These are phyloP conservation scores for Aphelenchoides fujianensis DNA, from an alignment of 1,140 invertebrate species.

Conservation along the genomic window DNA sequence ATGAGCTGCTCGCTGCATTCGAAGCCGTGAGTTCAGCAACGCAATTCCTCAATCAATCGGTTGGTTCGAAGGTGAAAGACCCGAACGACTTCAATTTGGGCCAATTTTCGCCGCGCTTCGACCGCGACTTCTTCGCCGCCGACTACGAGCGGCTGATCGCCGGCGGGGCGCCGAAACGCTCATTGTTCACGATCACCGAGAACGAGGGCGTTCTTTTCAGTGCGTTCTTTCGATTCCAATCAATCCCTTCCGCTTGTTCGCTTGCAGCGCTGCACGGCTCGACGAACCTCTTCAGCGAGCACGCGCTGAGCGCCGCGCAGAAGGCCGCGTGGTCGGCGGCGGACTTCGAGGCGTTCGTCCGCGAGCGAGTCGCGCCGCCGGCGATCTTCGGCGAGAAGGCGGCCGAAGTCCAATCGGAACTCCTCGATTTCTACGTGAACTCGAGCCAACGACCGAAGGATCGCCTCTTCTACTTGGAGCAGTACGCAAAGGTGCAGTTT, in stretches of 20 bases:
- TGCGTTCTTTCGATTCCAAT: constrained; percentile 20
- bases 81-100: constrained; percentile 23
- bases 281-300: background rate
- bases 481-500: no score
- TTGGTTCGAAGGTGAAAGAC: constrained; percentile 2
- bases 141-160: constrained; percentile 25
- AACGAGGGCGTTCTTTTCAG: constrained; percentile 22
- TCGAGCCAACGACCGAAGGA: no score
- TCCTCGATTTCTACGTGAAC: constrained; percentile 38
- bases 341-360: constrained; percentile 28
- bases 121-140: constrained; percentile 34
- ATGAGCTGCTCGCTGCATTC: constrained; percentile 28
- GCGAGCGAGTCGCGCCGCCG: constrained; percentile 22
- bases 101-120: constrained; percentile 27
- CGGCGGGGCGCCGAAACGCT: constrained; percentile 20
- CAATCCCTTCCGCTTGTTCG: background rate
- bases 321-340: constrained; percentile 16
- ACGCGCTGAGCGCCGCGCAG: no score
- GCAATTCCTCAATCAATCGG: constrained; percentile 2
- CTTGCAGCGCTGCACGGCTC: no score
- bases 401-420: constrained; percentile 26
- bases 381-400: constrained; percentile 20
- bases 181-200: constrained; percentile 23
- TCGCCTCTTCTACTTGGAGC: no score
- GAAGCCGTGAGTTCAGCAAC: constrained; percentile 32